Evolutionary conservation across 2,113 vertebrate species (phyloP), one percentile per base, ranked within the genome.

Genomic region (Hippocampus guttulatus): DNA sequence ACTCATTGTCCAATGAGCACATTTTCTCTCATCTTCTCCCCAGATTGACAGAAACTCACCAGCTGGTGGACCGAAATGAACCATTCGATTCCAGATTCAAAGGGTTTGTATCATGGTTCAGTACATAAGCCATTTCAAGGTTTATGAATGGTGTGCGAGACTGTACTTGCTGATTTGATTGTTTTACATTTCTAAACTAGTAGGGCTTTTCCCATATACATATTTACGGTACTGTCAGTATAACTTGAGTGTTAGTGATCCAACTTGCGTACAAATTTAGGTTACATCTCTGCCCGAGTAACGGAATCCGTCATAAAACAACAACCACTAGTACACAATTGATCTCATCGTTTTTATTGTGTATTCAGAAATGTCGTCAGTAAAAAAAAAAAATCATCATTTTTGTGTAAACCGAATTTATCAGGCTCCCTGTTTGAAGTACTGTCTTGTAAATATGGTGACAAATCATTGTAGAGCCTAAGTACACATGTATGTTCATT

Each of bases 81-180:
- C 69, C 16, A 4, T 30, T 64, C 12, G 2, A n/a, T 63, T 75
- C 40, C 21, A 30, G 54, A 78, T 16, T 15, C 78, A 72, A 61
- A 0, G 20, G 87, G 88, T 90, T 63, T 43, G 88, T 88, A 67
- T 60, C 20, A 65, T 64, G 16, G 51, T 33, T 67, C 64, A 40
- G 49, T 57, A 23, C n/a, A 73, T 45, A 45, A 3, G 12, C 14
- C 14, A 14, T 45, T 45, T 45, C 14, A 14, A 45, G 43, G 43
- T 45, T 15, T 52, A 52, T 2, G 18, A 3, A 12, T 45, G 43
- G 2, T 2, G 43, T 14, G 14, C 0, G 14, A 45, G 10, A 10
- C 9, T 25, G 4, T 61, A 7, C 15, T 61, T 61, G 58, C 27
- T 33, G 27, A 7, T 60, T 25, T 25, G 15, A 8, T 61, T 20